Evolutionary conservation across 92 coral and sea anemone genomes (phyloP).

Genomic region (Epizoanthus fatuus): DNA sequence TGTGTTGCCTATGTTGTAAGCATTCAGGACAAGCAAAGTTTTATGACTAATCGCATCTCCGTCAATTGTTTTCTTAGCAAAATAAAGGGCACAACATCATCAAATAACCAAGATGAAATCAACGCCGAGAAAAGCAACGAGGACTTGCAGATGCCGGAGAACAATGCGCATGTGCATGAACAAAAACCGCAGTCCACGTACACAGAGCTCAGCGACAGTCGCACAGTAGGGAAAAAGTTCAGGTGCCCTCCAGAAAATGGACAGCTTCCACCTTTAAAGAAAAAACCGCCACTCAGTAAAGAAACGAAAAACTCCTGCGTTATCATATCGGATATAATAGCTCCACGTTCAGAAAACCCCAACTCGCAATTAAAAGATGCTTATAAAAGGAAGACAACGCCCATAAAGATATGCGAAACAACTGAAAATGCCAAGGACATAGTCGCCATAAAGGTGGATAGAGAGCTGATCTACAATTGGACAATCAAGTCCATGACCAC

Average conservation of each 20-base stretch:
- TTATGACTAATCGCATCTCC: neutral
- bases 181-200: neutral
- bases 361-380: neutral
- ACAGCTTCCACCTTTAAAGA: neutral
- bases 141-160: neutral
- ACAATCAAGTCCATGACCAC: neutral
- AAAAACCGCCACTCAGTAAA: neutral
- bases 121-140: neutral
- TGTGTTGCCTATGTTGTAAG: too few species aligned
- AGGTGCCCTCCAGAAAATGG: neutral
- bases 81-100: neutral
- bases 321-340: neutral
- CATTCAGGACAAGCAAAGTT: too few species aligned
- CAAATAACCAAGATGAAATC: neutral
- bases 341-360: too few species aligned
- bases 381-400: too few species aligned
- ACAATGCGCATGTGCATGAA: neutral
- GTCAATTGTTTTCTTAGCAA: neutral
- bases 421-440: neutral
- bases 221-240: neutral
- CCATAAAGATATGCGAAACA: neutral
- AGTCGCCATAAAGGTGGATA: neutral
- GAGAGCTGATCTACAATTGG: conserved; percentile 5
- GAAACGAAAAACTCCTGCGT: neutral
- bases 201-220: neutral